Evolutionary conservation across 2,797 vertebrate species (phyloP), one percentile per base, ranked within the genome.

Genomic region (Enteromius thamalakanensis): DNA sequence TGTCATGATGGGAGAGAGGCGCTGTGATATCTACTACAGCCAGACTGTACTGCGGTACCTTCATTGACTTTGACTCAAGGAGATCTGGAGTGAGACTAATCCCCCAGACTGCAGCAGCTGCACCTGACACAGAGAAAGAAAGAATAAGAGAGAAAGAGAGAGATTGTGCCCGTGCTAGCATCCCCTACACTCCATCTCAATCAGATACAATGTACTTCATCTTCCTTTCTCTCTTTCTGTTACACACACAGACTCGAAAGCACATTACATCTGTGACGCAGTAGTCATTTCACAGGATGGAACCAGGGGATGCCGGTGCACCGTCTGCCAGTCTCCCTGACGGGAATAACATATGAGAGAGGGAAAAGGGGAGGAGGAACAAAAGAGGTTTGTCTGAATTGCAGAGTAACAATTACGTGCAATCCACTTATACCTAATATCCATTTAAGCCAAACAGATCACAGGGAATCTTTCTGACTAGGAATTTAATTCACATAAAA

Each of bases 11-110:
- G 23, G 76, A 51, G 26, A 26, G 42, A 19, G 42, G 47, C 21
- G 79, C 84, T 80, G 80, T 65, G 80, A 37, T 68, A 60, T 80
- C 77, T 62, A 79, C 74, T 64, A 62, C 82, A 76, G 80, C 79
- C 79, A 89, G 58, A 14, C 88, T 79, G 83, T 87, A 89, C 90
- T 89, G 92, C 87, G 90, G 88, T 89, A 80, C 87, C 90, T 89
- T 89, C 87, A 82, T 51, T 91, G 93, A 94, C 93, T 92, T 92
- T 93, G 91, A 92, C 84, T 93, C 91, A 90, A 94, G 90, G 92
- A 88, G 91, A 92, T 83, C 78, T 76, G 81, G 86, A 83, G 74
- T 58, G 86, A 87, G 81, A 88, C 71, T 85, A 74, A 76, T 84
- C 79, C 83, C 60, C 81, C 11, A 82, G 86, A 85, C 86, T 87